A percentile compares a stretch with the other conserved stretches of the same genome.
Conservation (phyloP, 2,113 vertebrate genomes). For the Heptranchias perlo region DNA sequence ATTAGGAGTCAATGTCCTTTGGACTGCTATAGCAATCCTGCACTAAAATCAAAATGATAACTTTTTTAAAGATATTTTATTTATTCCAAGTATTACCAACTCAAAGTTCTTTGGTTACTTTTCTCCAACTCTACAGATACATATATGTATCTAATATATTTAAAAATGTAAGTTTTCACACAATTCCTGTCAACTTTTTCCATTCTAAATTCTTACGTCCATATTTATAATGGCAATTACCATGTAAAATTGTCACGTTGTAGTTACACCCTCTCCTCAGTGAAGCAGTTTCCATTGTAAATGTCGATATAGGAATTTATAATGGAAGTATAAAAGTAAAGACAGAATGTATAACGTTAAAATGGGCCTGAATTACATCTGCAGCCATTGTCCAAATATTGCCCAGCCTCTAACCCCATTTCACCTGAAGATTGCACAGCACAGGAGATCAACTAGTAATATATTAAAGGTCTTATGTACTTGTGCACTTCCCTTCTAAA, state of each 20-base stretch:
- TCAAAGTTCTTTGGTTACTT: neutral
- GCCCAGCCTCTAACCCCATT: neutral
- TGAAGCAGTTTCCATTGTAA: neutral
- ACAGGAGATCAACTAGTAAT: neutral
- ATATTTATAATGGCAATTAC: neutral
- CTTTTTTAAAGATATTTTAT: neutral
- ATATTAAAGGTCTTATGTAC: neutral
- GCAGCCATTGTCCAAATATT: neutral
- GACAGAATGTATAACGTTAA: too few species aligned
- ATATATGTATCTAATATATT: too few species aligned
- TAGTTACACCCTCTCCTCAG: neutral
- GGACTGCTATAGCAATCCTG: neutral
- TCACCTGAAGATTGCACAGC: neutral
- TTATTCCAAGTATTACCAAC: neutral
- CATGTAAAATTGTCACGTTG: neutral
- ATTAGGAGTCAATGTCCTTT: neutral
- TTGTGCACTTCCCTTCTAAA: neutral
- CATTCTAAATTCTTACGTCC: neutral
- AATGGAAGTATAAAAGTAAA: too few species aligned
- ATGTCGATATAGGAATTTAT: neutral
- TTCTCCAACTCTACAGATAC: neutral
- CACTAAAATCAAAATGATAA: neutral
- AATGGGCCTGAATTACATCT: neutral
- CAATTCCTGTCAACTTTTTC: neutral
- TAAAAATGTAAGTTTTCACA: neutral